Conservation (phyloP, 2,888 invertebrate genomes). For the Scaptomyza tumidula region DNA sequence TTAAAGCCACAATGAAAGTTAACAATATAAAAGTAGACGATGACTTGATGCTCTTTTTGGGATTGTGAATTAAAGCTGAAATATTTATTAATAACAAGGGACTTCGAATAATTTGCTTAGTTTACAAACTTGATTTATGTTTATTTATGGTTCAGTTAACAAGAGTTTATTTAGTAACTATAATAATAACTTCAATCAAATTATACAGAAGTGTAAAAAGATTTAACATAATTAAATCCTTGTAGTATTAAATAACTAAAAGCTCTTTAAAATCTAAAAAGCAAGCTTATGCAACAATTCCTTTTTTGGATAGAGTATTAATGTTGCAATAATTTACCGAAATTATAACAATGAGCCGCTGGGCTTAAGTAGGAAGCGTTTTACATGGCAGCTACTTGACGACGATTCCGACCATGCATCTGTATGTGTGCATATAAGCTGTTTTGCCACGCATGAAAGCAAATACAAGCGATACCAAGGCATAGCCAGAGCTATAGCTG, state of each 20-base stretch:
- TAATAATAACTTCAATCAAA: too few relatives aligned
- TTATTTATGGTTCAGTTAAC: too few relatives aligned
- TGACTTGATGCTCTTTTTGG: slow-evolving; percentile 37
- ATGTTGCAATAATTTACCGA: slow-evolving; percentile 59
- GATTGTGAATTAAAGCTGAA: not conserved
- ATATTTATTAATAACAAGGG: too few relatives aligned
- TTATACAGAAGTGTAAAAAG: too few relatives aligned
- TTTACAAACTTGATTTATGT: too few relatives aligned
- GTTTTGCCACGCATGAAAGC: slow-evolving; percentile 66
- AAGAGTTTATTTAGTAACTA: too few relatives aligned
- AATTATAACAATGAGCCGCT: slow-evolving; percentile 65
- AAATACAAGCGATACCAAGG: slow-evolving; percentile 42
- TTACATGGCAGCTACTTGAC: slow-evolving; percentile 71
- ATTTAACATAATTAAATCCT: too few relatives aligned
- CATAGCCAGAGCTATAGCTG: slow-evolving; percentile 14
- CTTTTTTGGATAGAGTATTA: slow-evolving; percentile 39
- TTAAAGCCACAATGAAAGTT: slow-evolving; percentile 33
- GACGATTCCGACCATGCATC: slow-evolving; percentile 40
- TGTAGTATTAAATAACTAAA: too few relatives aligned
- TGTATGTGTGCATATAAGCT: slow-evolving; percentile 22
- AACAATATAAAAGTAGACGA: slow-evolving; percentile 23
- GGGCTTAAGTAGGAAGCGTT: slow-evolving; percentile 70
- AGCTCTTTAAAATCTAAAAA: not conserved
- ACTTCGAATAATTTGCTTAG: too few relatives aligned
- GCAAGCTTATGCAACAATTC: slow-evolving; percentile 32